Evolutionary conservation across 1,140 invertebrate species (phyloP).

Genomic region (Melitaea cinxia): DNA sequence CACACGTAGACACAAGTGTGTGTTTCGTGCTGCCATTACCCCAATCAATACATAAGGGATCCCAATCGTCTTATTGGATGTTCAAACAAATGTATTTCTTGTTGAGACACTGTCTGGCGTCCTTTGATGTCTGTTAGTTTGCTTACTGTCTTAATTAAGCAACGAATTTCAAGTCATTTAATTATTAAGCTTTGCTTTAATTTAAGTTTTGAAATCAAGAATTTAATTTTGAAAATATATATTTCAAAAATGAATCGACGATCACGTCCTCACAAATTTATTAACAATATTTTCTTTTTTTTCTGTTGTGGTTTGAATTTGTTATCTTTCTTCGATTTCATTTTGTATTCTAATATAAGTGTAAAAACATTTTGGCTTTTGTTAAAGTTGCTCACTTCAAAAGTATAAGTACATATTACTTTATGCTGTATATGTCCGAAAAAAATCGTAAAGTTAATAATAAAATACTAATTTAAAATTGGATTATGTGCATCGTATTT

Average conservation of each 20-base stretch:
- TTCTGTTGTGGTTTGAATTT: no score
- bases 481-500: no score
- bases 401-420: no score
- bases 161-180: constrained; percentile 39
- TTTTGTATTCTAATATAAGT: no score
- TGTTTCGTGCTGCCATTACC: constrained; percentile 13
- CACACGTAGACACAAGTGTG: background rate
- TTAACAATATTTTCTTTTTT: no score
- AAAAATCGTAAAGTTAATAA: no score
- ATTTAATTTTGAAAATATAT: background rate
- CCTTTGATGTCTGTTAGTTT: constrained; percentile 65
- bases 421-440: no score
- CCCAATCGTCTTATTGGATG: constrained; percentile 58
- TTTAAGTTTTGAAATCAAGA: constrained; percentile 4
- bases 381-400: no score
- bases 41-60: constrained; percentile 39
- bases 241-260: background rate
- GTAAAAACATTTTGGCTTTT: no score
- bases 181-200: constrained; percentile 28
- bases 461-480: no score
- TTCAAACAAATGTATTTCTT: constrained; percentile 65
- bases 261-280: no score
- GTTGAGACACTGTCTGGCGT: constrained; percentile 51
- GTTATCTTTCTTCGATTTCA: no score
- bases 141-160: constrained; percentile 51